Base-by-base conservation (phyloP, 2,888 invertebrate species). In the Drosophila anomalata region DNA sequence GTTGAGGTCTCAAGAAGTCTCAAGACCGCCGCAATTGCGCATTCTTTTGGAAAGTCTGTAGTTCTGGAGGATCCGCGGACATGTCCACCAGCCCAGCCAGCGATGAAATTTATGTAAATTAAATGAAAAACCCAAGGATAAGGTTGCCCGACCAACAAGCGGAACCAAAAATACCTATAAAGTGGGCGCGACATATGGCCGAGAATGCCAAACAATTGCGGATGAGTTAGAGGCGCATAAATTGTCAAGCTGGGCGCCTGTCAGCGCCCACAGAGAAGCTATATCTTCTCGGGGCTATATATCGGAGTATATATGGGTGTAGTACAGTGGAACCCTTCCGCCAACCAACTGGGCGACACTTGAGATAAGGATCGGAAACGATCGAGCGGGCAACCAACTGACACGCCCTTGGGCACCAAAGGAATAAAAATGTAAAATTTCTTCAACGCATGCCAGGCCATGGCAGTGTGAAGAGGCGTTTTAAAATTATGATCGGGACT, bases 51-150 rank as follows among this genome's bases (percentile, higher is more conserved):
- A 50, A 48, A 69, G 70, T 70, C 57, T 9, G 9, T 29, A 36
- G 31, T 22, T 17, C 24, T 42, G 9, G 41, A 39, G 57, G 39
- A 72, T 54, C 67, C 70, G 59, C 79, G 67, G 56, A 56, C 36
- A 56, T 55, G 73, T 22, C 41, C 56, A 66, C 44, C 50, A 17
- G 26, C 56, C 29, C 29, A 85, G 74, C 83, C 69, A 86, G 76
- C 78, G 75, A 83, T 88, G 84, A 87, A 83, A 89, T 80, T 87
- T 87, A 90, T 89, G 90, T 75, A 87, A 89, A 89, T 89, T 88
- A 74, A 86, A 89, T 82, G 77, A 79, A 72, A 73, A 74, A 80
- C 82, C 81, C 76, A 81, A 75, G 62, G 22, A 56, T 60, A 73
- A 85, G 82, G 87, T 85, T 85, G 17, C 11, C 3, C 3, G 41